Evolutionary conservation across 2,888 invertebrate species (phyloP), one percentile per base, ranked within the genome.

Genomic region (Xylota sylvarum): DNA sequence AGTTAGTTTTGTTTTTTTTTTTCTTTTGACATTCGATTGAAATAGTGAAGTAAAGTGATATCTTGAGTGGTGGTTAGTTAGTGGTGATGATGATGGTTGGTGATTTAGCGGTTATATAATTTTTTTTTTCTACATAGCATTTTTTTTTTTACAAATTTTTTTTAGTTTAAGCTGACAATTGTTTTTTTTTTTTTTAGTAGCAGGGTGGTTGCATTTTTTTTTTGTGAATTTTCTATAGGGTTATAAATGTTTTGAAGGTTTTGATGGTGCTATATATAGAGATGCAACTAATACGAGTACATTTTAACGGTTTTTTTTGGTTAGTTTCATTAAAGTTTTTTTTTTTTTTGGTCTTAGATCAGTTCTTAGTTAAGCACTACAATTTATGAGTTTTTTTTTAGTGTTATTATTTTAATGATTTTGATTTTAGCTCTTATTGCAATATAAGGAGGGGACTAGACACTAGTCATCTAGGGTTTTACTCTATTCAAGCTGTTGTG

Each of bases 401-500:
- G 32, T 69, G 58, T 78, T 60, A 70, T 77, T 88, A 84, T 37
- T 64, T 77, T 65, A 81, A 81, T 84, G 84, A 72, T 84, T 76
- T 88, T 88, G 80, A 76, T 79, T 87, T 83, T 78, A 88, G 81
- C 78, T 79, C 77, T 74, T 85, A 82, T 76, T 87, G 81, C 81
- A 88, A 81, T 87, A 79, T 80, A 73, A 86, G 82, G 81, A 73
- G 77, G 86, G 86, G 86, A 86, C 86, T 86, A 86, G 86, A 86
- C 86, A 87, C 87, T 84, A 84, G 79, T 80, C 84, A 87, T 78
- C 83, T 87, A 87, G 74, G 87, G 74, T 86, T 76, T 56, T 48
- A 58, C 62, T 87, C 73, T 79, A 84, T 84, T 77, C 84, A 84
- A 80, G 84, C 86, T 46, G 81, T 69, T 78, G 65, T 67, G 69